A percentile compares a stretch with the other conserved stretches of the same genome.
Conservation (phyloP, 2,888 invertebrate species). For the Chymomyza fuscimana region DNA sequence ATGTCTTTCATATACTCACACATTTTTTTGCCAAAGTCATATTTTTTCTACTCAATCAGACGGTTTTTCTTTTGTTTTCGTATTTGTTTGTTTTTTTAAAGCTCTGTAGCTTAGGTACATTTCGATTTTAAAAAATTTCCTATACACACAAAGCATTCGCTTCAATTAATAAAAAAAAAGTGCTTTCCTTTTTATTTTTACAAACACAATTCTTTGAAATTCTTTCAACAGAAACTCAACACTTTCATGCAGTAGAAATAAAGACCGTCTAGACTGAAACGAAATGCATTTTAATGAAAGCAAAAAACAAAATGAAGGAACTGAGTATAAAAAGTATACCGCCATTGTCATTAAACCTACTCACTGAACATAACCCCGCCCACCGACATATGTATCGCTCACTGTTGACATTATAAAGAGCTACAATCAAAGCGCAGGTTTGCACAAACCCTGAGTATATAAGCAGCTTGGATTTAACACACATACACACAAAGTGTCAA, state of each 20-base stretch:
- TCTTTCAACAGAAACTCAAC: neutral
- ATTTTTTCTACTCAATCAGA: no score
- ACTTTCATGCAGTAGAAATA: neutral
- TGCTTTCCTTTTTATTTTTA: neutral
- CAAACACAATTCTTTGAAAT: neutral
- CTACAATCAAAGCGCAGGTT: conserved; percentile 52
- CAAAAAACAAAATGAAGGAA: conserved; percentile 7
- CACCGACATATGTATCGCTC: conserved; percentile 12
- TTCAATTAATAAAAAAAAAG: no score
- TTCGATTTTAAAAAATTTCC: no score
- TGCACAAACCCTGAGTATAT: conserved; percentile 10
- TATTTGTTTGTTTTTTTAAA: no score
- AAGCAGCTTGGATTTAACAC: conserved; percentile 55
- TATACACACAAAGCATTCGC: no score
- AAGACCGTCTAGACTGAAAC: conserved; percentile 56
- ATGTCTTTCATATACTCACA: no score
- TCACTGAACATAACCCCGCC: no score
- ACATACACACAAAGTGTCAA: neutral
- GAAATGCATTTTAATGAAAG: conserved; percentile 28
- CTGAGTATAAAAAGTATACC: conserved; percentile 13
- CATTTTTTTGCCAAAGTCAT: no score
- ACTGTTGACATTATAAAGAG: conserved; percentile 8
- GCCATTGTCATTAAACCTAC: conserved; percentile 9
- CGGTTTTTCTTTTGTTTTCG: no score
- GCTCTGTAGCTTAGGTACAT: no score